Evolutionary conservation across 2,888 invertebrate genomes (phyloP).

Genomic region (Ischnura elegans): DNA sequence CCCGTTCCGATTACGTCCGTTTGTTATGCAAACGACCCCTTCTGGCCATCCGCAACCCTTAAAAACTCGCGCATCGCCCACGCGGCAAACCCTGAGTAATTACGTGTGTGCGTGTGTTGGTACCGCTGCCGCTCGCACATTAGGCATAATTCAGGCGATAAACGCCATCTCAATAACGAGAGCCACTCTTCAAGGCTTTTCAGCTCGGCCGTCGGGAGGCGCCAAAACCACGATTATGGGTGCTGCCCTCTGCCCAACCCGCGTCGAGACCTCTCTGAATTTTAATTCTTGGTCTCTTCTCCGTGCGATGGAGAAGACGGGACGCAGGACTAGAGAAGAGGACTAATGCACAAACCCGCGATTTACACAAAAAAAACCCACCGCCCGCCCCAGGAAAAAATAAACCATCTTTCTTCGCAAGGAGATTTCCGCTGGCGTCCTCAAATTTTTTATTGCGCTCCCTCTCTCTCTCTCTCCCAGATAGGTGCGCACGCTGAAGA

Average conservation of each 20-base stretch:
- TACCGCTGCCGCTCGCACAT: neutral
- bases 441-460: conserved; percentile 33
- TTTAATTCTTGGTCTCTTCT: neutral
- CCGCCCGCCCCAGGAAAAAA: neutral
- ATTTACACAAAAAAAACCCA: conserved; percentile 25
- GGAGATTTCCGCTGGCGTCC: conserved; percentile 31
- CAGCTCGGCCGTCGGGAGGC: neutral
- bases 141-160: neutral
- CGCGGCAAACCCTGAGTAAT: neutral
- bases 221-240: neutral
- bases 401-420: conserved; percentile 14
- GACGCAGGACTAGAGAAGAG: neutral
- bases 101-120: no score
- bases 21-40: neutral
- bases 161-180: neutral
- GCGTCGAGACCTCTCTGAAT: neutral
- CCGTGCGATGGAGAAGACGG: neutral
- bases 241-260: neutral
- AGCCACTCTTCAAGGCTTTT: neutral
- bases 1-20: conserved; percentile 8
- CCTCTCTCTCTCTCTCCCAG: neutral
- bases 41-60: neutral
- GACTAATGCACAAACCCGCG: conserved; percentile 35
- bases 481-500: neutral
- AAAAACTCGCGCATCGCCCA: neutral